Conservation (phyloP, 2,888 invertebrate genomes). For the Endotricha flammealis region DNA sequence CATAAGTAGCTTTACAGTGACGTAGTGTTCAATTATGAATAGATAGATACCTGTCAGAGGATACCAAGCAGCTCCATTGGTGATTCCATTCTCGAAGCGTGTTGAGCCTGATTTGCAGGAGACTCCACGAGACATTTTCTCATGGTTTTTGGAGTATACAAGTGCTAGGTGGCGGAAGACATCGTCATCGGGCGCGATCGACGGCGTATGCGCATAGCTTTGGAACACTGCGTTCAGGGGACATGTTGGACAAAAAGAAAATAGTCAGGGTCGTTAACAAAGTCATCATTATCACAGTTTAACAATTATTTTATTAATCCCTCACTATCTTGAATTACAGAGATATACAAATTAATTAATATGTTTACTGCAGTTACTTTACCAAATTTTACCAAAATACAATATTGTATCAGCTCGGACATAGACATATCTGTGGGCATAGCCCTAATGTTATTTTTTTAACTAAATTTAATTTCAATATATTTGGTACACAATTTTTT, state of each 20-base stretch:
- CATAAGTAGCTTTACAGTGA: too few species aligned
- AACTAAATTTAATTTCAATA: too few species aligned
- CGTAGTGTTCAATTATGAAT: neutral
- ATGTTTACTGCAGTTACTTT: too few species aligned
- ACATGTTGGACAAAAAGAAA: slow-evolving; percentile 62
- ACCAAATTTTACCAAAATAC: too few species aligned
- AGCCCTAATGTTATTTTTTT: too few species aligned
- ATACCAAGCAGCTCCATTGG: slow-evolving; percentile 97
- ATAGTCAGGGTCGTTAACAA: slow-evolving; percentile 17
- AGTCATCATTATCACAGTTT: too few species aligned
- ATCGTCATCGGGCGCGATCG: slow-evolving; percentile 94
- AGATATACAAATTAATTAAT: too few species aligned
- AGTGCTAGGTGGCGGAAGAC: slow-evolving; percentile 91
- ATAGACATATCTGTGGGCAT: too few species aligned
- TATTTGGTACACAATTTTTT: too few species aligned
- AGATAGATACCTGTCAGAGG: slow-evolving; percentile 83
- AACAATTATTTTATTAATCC: too few species aligned
- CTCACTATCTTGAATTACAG: too few species aligned
- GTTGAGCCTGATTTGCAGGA: slow-evolving; percentile 87
- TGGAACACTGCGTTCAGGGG: slow-evolving; percentile 88
- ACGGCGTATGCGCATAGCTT: slow-evolving; percentile 88
- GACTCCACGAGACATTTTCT: slow-evolving; percentile 91
- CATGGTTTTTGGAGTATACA: slow-evolving; percentile 91
- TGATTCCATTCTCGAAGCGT: slow-evolving; percentile 92
- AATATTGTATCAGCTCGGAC: too few species aligned